Evolutionary conservation across 2,888 invertebrate species (phyloP).

Genomic region (Deroplatys truncata): DNA sequence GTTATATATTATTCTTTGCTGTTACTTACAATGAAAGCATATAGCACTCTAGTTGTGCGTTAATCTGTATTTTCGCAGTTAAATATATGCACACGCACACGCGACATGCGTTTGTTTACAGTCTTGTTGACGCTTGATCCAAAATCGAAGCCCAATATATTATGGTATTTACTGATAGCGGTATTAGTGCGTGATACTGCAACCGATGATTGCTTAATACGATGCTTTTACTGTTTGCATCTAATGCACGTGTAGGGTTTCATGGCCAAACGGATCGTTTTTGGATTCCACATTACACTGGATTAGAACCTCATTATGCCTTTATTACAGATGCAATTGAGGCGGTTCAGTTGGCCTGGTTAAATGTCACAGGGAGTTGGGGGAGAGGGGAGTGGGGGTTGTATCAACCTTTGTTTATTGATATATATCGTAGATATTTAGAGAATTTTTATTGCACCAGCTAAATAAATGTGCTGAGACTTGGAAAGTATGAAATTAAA

Average conservation of each 20-base stretch:
- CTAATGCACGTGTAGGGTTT: background rate
- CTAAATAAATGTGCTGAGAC: no score
- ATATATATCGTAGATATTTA: no score
- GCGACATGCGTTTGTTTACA: background rate
- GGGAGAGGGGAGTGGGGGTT: no score
- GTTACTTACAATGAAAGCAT: no score
- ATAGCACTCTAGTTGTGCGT: background rate
- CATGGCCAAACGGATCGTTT: background rate
- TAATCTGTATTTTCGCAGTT: background rate
- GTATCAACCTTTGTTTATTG: no score
- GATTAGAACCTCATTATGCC: background rate
- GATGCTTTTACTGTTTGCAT: background rate
- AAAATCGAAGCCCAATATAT: background rate
- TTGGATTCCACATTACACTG: background rate
- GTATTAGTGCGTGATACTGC: background rate
- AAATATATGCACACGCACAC: background rate
- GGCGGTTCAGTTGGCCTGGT: background rate
- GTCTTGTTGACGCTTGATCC: background rate
- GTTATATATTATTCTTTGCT: no score
- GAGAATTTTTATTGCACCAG: no score
- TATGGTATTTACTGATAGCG: background rate
- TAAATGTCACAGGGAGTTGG: no score
- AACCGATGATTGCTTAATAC: background rate
- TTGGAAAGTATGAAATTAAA: no score
- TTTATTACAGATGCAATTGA: background rate